Evolutionary conservation across 2,113 vertebrate genomes (phyloP), one percentile per base, ranked within the genome.

Genomic region (Varanus komodoensis): DNA sequence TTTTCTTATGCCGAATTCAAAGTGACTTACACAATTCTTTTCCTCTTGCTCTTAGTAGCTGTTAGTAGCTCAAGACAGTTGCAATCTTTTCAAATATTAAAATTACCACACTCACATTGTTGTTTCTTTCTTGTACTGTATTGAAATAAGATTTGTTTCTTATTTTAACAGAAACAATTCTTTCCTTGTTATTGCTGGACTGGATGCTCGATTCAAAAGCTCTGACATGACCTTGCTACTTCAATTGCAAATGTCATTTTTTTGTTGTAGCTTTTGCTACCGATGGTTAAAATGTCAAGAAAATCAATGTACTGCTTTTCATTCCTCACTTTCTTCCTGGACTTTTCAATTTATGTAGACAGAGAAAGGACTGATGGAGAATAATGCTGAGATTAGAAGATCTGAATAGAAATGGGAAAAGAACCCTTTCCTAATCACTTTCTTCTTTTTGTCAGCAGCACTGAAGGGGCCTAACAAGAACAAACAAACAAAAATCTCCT

Each of bases 211-310:
- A 64, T 75, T 27, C 38, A 25, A 38, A 75, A n/a, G 52, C 68
- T 83, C 27, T 82, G 34, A 48, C 44, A 44, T 83, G 80, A 75
- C 81, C 71, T 84, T 84, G 71, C 73, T 84, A 75, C 29, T 77
- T 73, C 54, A 75, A 44, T 89, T 48, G 57, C 75, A 57, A 89
- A 77, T 77, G 71, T 77, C 79, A 89, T 48, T 89, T 68, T 68
- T 82, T 87, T n/a, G 84, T 85, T 73, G 11, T 64, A 19, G 17
- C 44, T 79, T 54, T 21, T 68, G n/a, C 17, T 75, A n/a, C 11
- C 11, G 25, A 87, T 77, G 32, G 89, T 87, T 87, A 87, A 90
- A 74, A 75, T 83, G 78, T 61, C 81, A 89, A 77, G 81, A 84
- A 87, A 90, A 82, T 87, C 89, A 86, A 83, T 81, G 14, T 75